A percentile compares a stretch with the other conserved stretches of the same genome.
Evolutionary conservation across 1,140 invertebrate genomes (phyloP).

Genomic region (Megalopta genalis): DNA sequence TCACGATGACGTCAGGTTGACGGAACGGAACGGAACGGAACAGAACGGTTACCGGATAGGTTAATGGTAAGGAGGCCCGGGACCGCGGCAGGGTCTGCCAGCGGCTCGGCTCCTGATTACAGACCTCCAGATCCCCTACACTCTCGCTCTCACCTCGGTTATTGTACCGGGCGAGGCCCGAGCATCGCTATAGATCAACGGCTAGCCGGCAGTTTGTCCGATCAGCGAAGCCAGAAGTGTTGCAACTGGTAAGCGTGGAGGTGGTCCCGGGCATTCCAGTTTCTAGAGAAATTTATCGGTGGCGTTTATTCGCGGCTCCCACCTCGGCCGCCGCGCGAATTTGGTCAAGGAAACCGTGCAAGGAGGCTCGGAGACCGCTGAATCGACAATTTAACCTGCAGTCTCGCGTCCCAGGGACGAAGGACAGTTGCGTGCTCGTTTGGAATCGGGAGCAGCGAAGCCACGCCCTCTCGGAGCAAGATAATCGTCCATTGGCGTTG

Average conservation of each 20-base stretch:
- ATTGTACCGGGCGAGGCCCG: slow-evolving; percentile 70
- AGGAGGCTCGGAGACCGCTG: not conserved
- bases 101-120: slow-evolving; percentile 79
- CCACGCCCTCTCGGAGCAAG: no score
- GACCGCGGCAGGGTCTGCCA: slow-evolving; percentile 69
- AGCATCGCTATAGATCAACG: slow-evolving; percentile 74
- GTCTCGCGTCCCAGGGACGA: no score
- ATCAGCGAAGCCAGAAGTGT: slow-evolving; percentile 72
- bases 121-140: slow-evolving; percentile 76
- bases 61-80: slow-evolving; percentile 73
- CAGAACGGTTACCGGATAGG: slow-evolving; percentile 67
- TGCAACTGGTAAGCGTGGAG: slow-evolving; percentile 74
- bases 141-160: slow-evolving; percentile 78
- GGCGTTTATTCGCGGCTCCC: slow-evolving; percentile 61
- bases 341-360: not conserved
- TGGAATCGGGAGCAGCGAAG: no score
- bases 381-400: not conserved
- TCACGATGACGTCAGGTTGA: slow-evolving; percentile 73
- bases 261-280: slow-evolving; percentile 76
- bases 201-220: slow-evolving; percentile 71
- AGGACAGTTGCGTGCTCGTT: not conserved
- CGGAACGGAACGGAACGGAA: slow-evolving; percentile 54
- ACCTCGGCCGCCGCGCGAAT: not conserved
- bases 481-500: no score
- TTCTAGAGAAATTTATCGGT: slow-evolving; percentile 76